Base-by-base conservation (phyloP, 2,797 vertebrate genomes). In the Gallirallus australis region DNA sequence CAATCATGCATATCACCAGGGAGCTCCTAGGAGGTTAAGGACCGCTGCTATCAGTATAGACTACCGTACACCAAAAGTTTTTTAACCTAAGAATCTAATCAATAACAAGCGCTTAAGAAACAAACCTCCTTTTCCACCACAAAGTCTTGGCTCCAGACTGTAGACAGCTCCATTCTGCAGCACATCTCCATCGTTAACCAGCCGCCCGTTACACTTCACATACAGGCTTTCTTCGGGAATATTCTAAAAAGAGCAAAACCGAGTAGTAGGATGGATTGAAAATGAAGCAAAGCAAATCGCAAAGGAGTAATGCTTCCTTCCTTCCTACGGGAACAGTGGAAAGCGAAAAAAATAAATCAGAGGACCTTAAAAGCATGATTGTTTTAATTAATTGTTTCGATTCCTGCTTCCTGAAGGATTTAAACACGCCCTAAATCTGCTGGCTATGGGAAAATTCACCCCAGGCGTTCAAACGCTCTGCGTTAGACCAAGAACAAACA, bases 81-180 rank as follows among this genome's bases (percentile, higher is more conserved):
- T 79, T 61, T 20, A 77, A 33, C 7, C 17, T 15, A 28, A 65
- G 25, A 82, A 53, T 47, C 18, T 19, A 66, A 73, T 4, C 12
- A 19, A 66, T 45, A 19, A 45, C 18, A 45, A 68, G 31, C 10
- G 79, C 14, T 61, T 48, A 37, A 68, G 25, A 1, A 28, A 94
- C 98, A 60, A 94, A 99, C 99, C 99, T 98, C 99, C 99, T 98
- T 99, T 99, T 50, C 99, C 99, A 23, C 99, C 99, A 37, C 91
- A 90, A 35, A 99, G 98, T 7, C 99, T 98, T 16, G 98, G 98
- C 87, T 99, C 99, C 98, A 99, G 68, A 33, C 97, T 99, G 66
- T 99, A 99, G 82, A 98, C 33, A 0, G 95, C 96, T 45, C 99
- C 99, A 92, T 97, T 71, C 72, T 97, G 98, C 75, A 99, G 90